phyloP scores from a whole-genome alignment of 1,140 invertebrate genomes.

The Dendrolimus kikuchii region DNA sequence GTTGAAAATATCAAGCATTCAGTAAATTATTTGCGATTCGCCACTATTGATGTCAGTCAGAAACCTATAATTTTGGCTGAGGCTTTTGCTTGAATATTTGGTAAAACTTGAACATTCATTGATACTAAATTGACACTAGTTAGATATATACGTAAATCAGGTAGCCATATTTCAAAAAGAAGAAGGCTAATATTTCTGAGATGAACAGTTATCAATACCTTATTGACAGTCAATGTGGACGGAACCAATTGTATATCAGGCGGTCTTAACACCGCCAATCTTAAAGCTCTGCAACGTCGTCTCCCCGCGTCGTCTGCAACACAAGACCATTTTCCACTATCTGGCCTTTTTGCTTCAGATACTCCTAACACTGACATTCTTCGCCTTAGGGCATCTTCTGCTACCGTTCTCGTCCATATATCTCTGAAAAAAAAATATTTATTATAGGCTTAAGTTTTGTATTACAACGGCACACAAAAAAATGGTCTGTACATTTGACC shows the following conservation, averaged over 20 bases:
- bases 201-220: slow-evolving; percentile 57
- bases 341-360: slow-evolving; percentile 76
- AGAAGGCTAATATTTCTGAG: background rate
- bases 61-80: no score
- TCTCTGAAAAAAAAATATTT: slow-evolving; percentile 50
- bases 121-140: no score
- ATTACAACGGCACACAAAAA: no score
- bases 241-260: slow-evolving; percentile 81
- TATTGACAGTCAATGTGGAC: slow-evolving; percentile 81
- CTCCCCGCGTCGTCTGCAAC: slow-evolving; percentile 81
- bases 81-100: no score
- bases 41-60: no score
- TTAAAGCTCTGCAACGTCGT: slow-evolving; percentile 80
- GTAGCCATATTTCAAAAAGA: background rate
- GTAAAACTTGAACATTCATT: no score
- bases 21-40: no score
- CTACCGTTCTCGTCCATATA: slow-evolving; percentile 76
- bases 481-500: no score
- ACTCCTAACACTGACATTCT: slow-evolving; percentile 81
- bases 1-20: no score
- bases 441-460: background rate
- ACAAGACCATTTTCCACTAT: slow-evolving; percentile 83
- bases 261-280: slow-evolving; percentile 77
- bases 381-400: slow-evolving; percentile 77
- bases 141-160: no score